Evolutionary conservation across 2,113 vertebrate genomes (phyloP).

Genomic region (Marcusenius ussheri): DNA sequence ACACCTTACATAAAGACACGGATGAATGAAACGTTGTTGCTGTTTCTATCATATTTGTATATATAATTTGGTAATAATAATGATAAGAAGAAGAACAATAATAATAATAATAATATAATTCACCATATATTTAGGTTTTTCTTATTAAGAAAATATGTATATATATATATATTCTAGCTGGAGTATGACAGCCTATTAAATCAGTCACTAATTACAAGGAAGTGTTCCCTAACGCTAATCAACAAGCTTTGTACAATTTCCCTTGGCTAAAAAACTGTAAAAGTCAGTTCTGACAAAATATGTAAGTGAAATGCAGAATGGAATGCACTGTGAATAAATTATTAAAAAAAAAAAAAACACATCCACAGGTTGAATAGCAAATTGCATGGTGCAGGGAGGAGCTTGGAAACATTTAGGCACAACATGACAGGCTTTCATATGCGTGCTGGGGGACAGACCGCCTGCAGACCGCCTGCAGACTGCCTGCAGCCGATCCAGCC

Average conservation of each 20-base stretch:
- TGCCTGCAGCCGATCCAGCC: not conserved
- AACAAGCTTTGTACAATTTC: not conserved
- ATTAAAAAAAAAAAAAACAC: not conserved
- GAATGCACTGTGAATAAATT: not conserved
- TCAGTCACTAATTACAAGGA: not conserved
- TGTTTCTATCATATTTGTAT: not conserved
- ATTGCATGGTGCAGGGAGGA: not conserved
- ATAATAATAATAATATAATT: not conserved
- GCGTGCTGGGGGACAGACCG: not conserved
- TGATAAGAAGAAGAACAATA: not conserved
- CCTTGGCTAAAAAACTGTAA: not conserved
- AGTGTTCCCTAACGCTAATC: not conserved
- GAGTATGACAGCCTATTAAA: not conserved
- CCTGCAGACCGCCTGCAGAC: not conserved
- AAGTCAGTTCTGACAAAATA: not conserved
- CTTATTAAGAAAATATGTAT: not conserved
- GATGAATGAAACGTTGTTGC: not conserved
- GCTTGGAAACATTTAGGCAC: not conserved
- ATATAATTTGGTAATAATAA: not conserved
- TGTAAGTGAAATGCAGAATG: not conserved
- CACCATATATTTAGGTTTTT: not conserved
- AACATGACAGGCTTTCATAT: not conserved
- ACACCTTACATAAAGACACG: not conserved
- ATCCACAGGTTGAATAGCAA: not conserved
- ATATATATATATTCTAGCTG: not conserved